phyloP scores from a whole-genome alignment of 2,888 invertebrate species.

The Scelioninae gen. 1 region DNA sequence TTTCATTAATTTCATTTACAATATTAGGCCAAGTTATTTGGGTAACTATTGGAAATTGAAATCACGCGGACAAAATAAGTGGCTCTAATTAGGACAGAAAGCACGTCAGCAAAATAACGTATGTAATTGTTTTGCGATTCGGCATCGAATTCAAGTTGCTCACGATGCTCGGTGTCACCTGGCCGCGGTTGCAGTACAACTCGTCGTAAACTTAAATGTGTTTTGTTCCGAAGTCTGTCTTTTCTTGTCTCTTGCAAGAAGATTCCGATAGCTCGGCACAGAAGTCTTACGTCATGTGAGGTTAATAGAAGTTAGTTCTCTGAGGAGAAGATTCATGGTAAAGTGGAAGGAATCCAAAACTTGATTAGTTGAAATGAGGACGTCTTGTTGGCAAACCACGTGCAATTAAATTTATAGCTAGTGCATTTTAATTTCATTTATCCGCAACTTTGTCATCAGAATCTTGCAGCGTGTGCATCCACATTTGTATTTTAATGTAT shows the following conservation, averaged over 20 bases:
- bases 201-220: conserved; percentile 63
- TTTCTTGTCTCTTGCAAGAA: conserved; percentile 49
- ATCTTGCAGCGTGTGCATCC: conserved; percentile 29
- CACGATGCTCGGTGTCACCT: conserved; percentile 53
- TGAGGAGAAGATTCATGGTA: conserved; percentile 53
- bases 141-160: conserved; percentile 9
- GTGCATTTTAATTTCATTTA: conserved; percentile 54
- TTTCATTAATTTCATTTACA: conserved; percentile 20
- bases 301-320: conserved; percentile 64
- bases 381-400: conserved; percentile 48
- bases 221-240: conserved; percentile 62
- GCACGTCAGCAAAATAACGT: conserved; percentile 19
- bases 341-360: conserved; percentile 58
- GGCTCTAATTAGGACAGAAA: conserved; percentile 28
- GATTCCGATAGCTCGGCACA: conserved; percentile 53
- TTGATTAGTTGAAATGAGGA: conserved; percentile 63
- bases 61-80: conserved; percentile 3
- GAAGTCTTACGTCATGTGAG: conserved; percentile 64
- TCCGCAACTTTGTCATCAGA: conserved; percentile 43
- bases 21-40: conserved; percentile 3
- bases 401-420: conserved; percentile 47
- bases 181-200: conserved; percentile 40
- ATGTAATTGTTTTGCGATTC: conserved; percentile 43
- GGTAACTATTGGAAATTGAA: not conserved
- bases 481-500: conserved; percentile 42